These are phyloP conservation scores for Lophius americanus DNA, from an alignment of 2,797 vertebrate species.

Conservation along the genomic window DNA sequence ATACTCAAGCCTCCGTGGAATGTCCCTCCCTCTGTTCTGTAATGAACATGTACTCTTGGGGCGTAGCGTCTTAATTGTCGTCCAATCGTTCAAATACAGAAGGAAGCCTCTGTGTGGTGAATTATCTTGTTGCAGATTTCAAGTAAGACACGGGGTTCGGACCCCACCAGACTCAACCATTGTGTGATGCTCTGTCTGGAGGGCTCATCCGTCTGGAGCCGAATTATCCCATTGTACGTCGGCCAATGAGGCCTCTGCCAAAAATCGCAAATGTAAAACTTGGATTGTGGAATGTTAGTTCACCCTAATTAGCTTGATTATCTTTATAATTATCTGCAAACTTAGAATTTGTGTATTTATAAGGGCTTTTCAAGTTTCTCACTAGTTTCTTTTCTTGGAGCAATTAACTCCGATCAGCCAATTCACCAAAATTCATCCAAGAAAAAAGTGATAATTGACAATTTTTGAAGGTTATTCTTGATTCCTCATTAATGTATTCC, in stretches of 20 bases:
- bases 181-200: slow-evolving; percentile 5
- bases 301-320: background rate
- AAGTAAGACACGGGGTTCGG: slow-evolving; percentile 9
- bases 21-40: slow-evolving; percentile 43
- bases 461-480: background rate
- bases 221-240: slow-evolving; percentile 14
- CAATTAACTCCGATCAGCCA: background rate
- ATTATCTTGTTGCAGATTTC: slow-evolving; percentile 35
- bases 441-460: background rate
- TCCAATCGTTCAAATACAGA: slow-evolving; percentile 32
- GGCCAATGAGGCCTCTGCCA: slow-evolving; percentile 18
- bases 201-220: slow-evolving; percentile 1
- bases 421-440: no score
- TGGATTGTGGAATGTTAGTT: slow-evolving; percentile 1
- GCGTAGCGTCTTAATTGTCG: slow-evolving; percentile 65
- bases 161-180: slow-evolving; percentile 1
- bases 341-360: background rate
- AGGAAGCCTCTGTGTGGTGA: slow-evolving; percentile 11
- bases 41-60: slow-evolving; percentile 57
- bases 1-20: slow-evolving; percentile 63
- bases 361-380: background rate
- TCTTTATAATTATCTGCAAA: background rate
- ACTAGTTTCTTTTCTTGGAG: background rate
- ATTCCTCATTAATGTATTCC: no score
- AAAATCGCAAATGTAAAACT: slow-evolving; percentile 13